phyloP scores from a whole-genome alignment of 1,140 invertebrate genomes.

The Apis cerana region DNA sequence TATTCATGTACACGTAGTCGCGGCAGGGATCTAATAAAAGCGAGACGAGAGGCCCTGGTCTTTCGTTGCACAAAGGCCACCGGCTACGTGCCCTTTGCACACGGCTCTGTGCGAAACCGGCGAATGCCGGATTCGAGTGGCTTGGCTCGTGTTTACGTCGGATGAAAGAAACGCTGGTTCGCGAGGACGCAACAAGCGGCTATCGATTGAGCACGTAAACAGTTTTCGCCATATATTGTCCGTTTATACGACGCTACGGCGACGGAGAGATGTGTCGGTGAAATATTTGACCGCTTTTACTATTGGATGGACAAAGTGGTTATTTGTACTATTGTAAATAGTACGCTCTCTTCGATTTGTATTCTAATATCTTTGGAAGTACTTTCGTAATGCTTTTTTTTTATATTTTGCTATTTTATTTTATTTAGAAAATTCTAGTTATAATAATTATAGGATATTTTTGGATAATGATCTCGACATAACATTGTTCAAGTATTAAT shows the following conservation, averaged over 20 bases:
- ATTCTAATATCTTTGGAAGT: neutral
- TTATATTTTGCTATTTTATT: too few species aligned
- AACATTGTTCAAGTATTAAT: too few species aligned
- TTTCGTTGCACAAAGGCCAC: slow-evolving; percentile 47
- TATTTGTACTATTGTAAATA: neutral
- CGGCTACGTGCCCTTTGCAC: slow-evolving; percentile 29
- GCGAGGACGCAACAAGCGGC: slow-evolving; percentile 27
- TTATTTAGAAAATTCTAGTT: too few species aligned
- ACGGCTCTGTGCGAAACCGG: slow-evolving; percentile 5
- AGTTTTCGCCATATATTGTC: slow-evolving; percentile 32
- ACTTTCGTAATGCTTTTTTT: too few species aligned
- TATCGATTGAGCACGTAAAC: slow-evolving; percentile 38
- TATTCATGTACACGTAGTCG: slow-evolving; percentile 49
- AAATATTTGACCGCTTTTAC: slow-evolving; percentile 20
- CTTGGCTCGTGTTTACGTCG: slow-evolving; percentile 12
- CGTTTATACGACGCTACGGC: slow-evolving; percentile 11
- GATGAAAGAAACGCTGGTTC: slow-evolving; percentile 27
- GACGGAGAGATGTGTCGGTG: neutral
- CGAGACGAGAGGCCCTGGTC: slow-evolving; percentile 41
- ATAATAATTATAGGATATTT: too few species aligned
- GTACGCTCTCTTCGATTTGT: too few species aligned
- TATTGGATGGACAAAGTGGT: neutral
- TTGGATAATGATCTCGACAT: too few species aligned
- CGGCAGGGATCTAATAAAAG: slow-evolving; percentile 54
- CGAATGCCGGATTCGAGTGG: neutral